These are phyloP conservation scores for Sisyra terminalis DNA, from an alignment of 2,888 invertebrate species.

Conservation along the genomic window DNA sequence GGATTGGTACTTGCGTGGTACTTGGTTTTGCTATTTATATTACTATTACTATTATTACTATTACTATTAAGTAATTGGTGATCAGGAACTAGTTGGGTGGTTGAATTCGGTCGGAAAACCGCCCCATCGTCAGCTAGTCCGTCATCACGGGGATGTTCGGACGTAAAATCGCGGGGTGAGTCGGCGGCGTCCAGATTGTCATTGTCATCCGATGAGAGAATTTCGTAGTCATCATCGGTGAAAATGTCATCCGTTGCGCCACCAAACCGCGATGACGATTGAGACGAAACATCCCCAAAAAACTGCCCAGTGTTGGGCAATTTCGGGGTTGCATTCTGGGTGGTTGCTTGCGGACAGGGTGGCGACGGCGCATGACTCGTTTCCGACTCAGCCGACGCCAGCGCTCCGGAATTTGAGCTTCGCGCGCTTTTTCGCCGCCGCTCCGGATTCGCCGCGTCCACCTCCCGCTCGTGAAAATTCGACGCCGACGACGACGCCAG, in stretches of 20 bases:
- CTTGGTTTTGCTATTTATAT: not conserved
- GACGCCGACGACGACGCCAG: not conserved
- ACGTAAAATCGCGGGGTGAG: not conserved
- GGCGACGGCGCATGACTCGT: constrained; percentile 14
- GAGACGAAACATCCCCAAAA: constrained; percentile 23
- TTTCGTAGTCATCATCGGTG: not conserved
- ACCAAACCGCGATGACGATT: constrained; percentile 26
- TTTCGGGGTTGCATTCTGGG: not conserved
- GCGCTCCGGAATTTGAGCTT: constrained; percentile 27
- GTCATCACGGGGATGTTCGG: no score
- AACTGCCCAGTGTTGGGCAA: not conserved
- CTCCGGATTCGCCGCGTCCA: constrained; percentile 2
- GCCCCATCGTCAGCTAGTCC: not conserved
- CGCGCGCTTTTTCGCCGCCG: constrained; percentile 11
- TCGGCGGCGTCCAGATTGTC: not conserved
- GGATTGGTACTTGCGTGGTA: not conserved
- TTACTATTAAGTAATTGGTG: not conserved
- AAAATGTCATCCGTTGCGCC: constrained; percentile 26
- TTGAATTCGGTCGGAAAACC: no score
- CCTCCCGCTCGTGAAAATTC: constrained; percentile 9
- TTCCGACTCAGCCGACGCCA: constrained; percentile 25
- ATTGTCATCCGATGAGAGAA: not conserved
- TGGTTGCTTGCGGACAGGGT: constrained; percentile 3
- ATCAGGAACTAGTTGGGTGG: not conserved
- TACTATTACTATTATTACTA: not conserved